Base-by-base conservation (phyloP, 2,113 vertebrate species). In the Boleophthalmus pectinirostris region DNA sequence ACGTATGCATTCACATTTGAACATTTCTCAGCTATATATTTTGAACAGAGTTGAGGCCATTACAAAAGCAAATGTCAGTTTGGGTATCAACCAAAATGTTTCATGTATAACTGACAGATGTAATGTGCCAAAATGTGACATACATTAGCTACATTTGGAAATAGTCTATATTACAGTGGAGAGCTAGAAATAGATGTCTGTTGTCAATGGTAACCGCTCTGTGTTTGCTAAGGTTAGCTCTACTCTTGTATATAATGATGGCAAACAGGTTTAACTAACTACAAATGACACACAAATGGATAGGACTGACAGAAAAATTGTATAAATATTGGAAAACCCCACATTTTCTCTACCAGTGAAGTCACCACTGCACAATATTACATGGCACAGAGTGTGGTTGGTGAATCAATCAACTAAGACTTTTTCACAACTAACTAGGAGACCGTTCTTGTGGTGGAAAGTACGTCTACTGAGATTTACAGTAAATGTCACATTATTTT, bases 321-420 rank as follows among this genome's bases (percentile, higher is more conserved):
- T 68, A 67, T n/a, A 9, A 76, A 63, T 66, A 70, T 12, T 13
- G 53, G 25, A 61, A 61, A 61, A 61, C 24, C 58, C 46, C 0
- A 43, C 61, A 56, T 70, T 54, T 58, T 51, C 14, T 73, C 79
- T 68, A 80, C 43, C 60, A 33, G 29, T 78, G 49, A 72, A 16
- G 60, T 88, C 71, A 82, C 70, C 69, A 46, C 66, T 35, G 29
- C 60, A 10, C 60, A 16, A 38, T 29, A 18, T 35, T 65, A 75
- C 20, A 68, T 54, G 79, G 70, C 68, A 69, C 54, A 9, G 60
- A 53, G 67, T 71, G 46, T 80, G 78, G 71, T 71, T 33, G 79
- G 79, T 81, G 73, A 85, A 47, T 33, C 29, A 64, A 66, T 83
- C 78, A 83, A 79, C 74, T 80, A 66, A 1, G 68, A 70, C 85